Conservation (phyloP, 2,888 invertebrate species). For the Amblyjoppa proteus region DNA sequence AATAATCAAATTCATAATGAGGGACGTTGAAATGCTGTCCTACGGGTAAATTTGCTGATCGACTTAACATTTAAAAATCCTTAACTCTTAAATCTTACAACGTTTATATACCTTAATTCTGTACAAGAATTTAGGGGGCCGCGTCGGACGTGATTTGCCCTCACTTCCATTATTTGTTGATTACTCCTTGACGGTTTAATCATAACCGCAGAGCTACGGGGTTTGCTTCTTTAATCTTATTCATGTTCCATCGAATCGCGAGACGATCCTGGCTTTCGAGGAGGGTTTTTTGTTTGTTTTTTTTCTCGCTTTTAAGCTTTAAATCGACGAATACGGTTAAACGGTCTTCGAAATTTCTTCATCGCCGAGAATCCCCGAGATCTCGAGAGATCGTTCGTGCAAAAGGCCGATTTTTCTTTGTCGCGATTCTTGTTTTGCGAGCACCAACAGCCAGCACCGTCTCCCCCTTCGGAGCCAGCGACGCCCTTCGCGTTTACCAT, state of each 20-base stretch:
- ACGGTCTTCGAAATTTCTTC: slow-evolving; percentile 31
- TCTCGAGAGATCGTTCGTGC: slow-evolving; percentile 37
- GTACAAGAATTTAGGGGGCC: slow-evolving; percentile 77
- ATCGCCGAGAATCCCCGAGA: slow-evolving; percentile 6
- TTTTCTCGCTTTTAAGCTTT: neutral
- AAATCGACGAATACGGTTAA: slow-evolving; percentile 28
- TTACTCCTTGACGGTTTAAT: slow-evolving; percentile 45
- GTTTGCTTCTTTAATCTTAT: slow-evolving; percentile 42
- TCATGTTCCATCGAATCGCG: slow-evolving; percentile 40
- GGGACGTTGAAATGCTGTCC: slow-evolving; percentile 16
- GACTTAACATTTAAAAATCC: slow-evolving; percentile 38
- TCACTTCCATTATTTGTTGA: slow-evolving; percentile 34
- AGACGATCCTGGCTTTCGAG: slow-evolving; percentile 61
- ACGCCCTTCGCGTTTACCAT: slow-evolving; percentile 43
- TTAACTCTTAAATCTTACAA: slow-evolving; percentile 77
- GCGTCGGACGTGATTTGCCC: slow-evolving; percentile 56
- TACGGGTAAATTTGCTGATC: slow-evolving; percentile 28
- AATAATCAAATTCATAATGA: slow-evolving; percentile 41
- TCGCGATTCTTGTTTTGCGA: slow-evolving; percentile 29
- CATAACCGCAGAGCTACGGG: slow-evolving; percentile 39
- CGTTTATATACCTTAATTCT: slow-evolving; percentile 76
- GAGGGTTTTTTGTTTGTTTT: slow-evolving; percentile 19
- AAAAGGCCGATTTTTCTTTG: slow-evolving; percentile 57
- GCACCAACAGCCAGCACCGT: slow-evolving; percentile 71
- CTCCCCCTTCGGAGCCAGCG: slow-evolving; percentile 34